Evolutionary conservation across 2,113 vertebrate genomes (phyloP).

Genomic region (Aleadryas rufinucha): DNA sequence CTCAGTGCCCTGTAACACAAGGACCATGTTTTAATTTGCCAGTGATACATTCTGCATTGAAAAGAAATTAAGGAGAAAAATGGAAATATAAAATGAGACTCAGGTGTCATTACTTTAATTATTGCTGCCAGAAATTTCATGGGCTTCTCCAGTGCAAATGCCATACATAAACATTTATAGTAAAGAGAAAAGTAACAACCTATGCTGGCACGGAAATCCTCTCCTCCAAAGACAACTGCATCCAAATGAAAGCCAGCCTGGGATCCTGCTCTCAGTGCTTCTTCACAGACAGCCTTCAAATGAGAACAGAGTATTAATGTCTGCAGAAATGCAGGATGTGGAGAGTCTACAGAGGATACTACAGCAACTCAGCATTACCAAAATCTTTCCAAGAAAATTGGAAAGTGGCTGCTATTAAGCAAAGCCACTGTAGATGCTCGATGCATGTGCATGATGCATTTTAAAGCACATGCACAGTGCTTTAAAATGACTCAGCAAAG

Average conservation of each 20-base stretch:
- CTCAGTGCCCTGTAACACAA: not conserved
- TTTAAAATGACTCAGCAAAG: conserved; percentile 18
- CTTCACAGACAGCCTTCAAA: conserved; percentile 89
- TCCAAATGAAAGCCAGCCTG: conserved; percentile 86
- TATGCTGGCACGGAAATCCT: conserved; percentile 99
- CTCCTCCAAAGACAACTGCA: conserved; percentile 93
- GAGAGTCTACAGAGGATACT: not conserved
- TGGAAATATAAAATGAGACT: not conserved
- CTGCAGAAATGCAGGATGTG: not conserved
- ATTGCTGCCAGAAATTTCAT: not conserved
- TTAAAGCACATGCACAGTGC: not conserved
- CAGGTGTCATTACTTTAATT: not conserved
- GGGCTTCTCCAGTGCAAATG: not conserved
- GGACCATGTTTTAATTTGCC: not conserved
- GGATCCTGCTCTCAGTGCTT: conserved; percentile 75
- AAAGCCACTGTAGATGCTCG: not conserved
- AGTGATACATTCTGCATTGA: not conserved
- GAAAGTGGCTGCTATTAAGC: not conserved
- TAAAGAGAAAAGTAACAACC: conserved; percentile 71
- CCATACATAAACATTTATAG: not conserved
- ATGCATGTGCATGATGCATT: no score
- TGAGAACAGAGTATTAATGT: conserved; percentile 32
- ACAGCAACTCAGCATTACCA: not conserved
- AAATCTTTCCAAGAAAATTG: not conserved
- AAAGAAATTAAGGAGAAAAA: not conserved